Conservation (phyloP, 2,888 invertebrate species). For the Balanococcus diminutus region DNA sequence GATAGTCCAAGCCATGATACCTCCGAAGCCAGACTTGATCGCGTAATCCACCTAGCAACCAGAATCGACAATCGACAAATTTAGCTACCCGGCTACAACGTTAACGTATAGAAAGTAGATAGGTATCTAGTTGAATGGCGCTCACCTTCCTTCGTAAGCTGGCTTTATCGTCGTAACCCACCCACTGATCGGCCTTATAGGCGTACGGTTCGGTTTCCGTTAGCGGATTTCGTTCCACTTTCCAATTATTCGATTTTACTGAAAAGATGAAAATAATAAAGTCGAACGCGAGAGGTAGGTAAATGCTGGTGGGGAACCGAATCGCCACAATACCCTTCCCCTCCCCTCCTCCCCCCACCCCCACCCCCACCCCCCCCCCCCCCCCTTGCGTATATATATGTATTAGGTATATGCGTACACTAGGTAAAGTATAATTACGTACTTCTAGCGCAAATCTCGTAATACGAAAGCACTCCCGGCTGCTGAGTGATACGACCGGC, state of each 20-base stretch:
- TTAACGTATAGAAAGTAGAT: too few relatives aligned
- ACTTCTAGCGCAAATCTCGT: conserved; percentile 68
- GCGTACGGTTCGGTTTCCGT: conserved; percentile 77
- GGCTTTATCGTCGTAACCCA: conserved; percentile 82
- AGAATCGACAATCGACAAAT: background rate
- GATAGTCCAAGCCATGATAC: conserved; percentile 85
- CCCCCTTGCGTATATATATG: too few relatives aligned
- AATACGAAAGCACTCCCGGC: conserved; percentile 74
- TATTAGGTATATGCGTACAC: too few relatives aligned
- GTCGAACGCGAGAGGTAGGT: too few relatives aligned
- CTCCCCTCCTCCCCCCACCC: too few relatives aligned
- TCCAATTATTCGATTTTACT: conserved; percentile 64
- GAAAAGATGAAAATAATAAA: too few relatives aligned
- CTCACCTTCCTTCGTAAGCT: conserved; percentile 76
- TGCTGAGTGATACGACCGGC: conserved; percentile 68
- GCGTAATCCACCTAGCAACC: conserved; percentile 70
- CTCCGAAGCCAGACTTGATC: conserved; percentile 70
- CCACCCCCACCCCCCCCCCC: too few relatives aligned
- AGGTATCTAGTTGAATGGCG: too few relatives aligned
- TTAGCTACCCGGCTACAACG: too few relatives aligned
- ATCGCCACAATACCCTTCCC: too few relatives aligned
- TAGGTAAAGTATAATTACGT: too few relatives aligned
- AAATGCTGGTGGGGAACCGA: too few relatives aligned
- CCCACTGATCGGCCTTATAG: conserved; percentile 82
- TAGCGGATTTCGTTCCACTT: conserved; percentile 65